Conservation (phyloP, 2,113 vertebrate species). For the Proteles cristata region DNA sequence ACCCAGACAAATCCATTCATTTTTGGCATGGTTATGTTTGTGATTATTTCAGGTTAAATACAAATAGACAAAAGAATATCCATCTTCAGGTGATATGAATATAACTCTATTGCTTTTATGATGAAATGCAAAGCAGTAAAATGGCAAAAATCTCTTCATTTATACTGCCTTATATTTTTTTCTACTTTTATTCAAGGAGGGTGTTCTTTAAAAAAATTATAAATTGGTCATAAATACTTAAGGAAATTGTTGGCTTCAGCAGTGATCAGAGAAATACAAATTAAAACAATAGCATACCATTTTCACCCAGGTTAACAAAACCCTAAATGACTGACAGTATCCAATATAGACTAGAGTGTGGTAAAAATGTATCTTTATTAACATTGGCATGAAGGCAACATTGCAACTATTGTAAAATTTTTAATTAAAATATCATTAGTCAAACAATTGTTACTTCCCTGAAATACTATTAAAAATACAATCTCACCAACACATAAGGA, state of each 20-base stretch:
- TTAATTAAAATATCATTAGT: neutral
- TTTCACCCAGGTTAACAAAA: neutral
- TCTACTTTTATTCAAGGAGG: conserved; percentile 31
- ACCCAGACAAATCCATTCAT: neutral
- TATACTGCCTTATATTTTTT: conserved; percentile 26
- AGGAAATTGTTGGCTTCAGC: neutral
- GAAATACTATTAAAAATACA: neutral
- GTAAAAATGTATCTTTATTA: neutral
- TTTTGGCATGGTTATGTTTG: neutral
- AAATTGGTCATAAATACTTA: neutral
- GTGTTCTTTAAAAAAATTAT: conserved; percentile 72
- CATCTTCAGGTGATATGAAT: neutral
- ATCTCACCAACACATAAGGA: neutral
- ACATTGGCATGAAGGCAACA: neutral
- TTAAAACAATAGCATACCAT: neutral
- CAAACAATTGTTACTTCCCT: neutral
- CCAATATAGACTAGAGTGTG: neutral
- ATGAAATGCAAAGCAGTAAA: conserved; percentile 54
- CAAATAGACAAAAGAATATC: neutral
- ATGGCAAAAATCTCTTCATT: conserved; percentile 21
- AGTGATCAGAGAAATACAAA: neutral
- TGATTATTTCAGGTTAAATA: neutral
- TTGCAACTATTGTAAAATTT: neutral
- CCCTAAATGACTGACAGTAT: neutral
- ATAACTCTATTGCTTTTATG: conserved; percentile 16